Base-by-base conservation (phyloP, 2,888 invertebrate species). In the Exocentrus adspersus region DNA sequence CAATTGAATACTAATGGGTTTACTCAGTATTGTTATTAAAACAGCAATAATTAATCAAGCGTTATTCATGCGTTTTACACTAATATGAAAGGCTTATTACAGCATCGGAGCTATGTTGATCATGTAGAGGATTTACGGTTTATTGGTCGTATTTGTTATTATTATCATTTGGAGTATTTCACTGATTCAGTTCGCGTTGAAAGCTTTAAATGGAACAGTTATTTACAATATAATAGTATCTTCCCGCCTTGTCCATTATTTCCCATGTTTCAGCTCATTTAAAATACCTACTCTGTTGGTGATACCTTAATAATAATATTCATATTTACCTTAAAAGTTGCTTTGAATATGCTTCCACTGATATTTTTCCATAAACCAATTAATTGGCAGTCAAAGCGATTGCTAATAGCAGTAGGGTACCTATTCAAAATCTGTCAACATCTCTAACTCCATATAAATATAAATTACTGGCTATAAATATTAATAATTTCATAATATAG, bases 1-100 rank as follows among this genome's bases (percentile, higher is more conserved):
- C 24, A n/a, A 48, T 14, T 21, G n/a, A 48, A 14, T 24, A 24
- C 24, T 48, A 48, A 48, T 48, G 46, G 14, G 46, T 48, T 21
- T 24, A 12, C 46, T 37, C 37, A 37, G 37, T n/a, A 48, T 24
- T 24, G 14, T 48, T 48, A 48, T 24, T 24, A 48, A 12, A 48
- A 20, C 14, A 48, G 24, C 24, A 48, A 48, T 24, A 48, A 48
- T 21, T 48, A 48, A 48, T 48, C 6, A n/a, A 16, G 14, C 12
- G 4, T 21, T 21, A 46, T 12, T 21, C 12, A 1, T 19, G 2
- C 20, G 21, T 21, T 21, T 45, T 46, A 21, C 21, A 19, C 12
- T 46, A n/a, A 46, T 46, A 10, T 7, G 10, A 21, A 46, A 46
- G 21, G n/a, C 14, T 10, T 12, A n/a, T 46, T n/a, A 12, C 20